A percentile compares a stretch with the other conserved stretches of the same genome.
These are phyloP conservation scores for Ligdia adustata DNA, from an alignment of 2,888 invertebrate genomes.

Conservation along the genomic window DNA sequence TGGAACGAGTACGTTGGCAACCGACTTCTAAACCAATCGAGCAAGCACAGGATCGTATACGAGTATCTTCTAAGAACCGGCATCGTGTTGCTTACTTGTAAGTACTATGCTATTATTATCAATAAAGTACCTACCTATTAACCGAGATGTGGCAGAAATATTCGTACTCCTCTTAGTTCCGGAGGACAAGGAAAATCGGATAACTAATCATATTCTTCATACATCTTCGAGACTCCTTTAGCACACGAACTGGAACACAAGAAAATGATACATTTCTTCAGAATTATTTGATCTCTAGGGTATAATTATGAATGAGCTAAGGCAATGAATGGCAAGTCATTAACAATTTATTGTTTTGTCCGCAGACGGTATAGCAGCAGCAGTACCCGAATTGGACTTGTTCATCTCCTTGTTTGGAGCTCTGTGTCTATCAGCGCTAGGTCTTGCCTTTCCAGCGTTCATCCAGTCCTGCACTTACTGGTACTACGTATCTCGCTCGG, in stretches of 20 bases:
- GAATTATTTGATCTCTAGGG: too few relatives aligned
- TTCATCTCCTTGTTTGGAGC: slow-evolving; percentile 95
- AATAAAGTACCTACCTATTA: not conserved
- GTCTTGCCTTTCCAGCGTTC: slow-evolving; percentile 95
- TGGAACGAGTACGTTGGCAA: slow-evolving; percentile 90
- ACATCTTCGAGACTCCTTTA: too few relatives aligned
- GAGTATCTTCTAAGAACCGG: slow-evolving; percentile 91
- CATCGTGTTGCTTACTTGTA: slow-evolving; percentile 93
- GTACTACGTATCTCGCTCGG: slow-evolving; percentile 84
- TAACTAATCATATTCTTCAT: too few relatives aligned
- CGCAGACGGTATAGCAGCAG: slow-evolving; percentile 92
- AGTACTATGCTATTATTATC: slow-evolving; percentile 70
- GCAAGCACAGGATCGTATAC: slow-evolving; percentile 85
- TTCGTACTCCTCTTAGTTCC: too few relatives aligned
- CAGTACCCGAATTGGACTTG: slow-evolving; percentile 92
- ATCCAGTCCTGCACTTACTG: slow-evolving; percentile 94
- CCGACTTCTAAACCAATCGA: slow-evolving; percentile 81
- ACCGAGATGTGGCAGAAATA: too few relatives aligned
- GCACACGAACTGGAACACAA: too few relatives aligned
- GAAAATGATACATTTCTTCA: too few relatives aligned
- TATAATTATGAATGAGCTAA: too few relatives aligned
- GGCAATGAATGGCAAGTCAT: not conserved
- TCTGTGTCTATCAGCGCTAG: slow-evolving; percentile 93
- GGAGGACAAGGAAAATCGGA: too few relatives aligned
- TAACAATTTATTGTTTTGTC: slow-evolving; percentile 1